These are phyloP conservation scores for Crocallis elinguaria DNA, from an alignment of 2,888 invertebrate genomes.

Conservation along the genomic window DNA sequence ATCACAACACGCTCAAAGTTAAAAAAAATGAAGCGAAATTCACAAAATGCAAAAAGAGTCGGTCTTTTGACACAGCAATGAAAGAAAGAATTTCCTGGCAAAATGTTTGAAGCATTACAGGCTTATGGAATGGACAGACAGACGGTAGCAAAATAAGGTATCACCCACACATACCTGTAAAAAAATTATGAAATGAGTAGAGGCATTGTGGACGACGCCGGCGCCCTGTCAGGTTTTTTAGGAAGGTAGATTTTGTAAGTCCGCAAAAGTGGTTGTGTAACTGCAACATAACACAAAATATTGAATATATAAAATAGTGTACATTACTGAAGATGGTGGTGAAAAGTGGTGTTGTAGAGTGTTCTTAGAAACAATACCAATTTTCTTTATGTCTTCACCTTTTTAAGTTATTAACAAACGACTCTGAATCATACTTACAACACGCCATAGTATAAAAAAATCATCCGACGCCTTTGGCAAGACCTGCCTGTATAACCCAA, in stretches of 20 bases:
- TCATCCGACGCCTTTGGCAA: too few relatives aligned
- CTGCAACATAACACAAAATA: too few relatives aligned
- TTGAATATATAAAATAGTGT: too few relatives aligned
- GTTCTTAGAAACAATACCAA: too few relatives aligned
- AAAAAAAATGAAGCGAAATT: neutral
- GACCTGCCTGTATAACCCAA: too few relatives aligned
- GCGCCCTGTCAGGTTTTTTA: slow-evolving; percentile 6
- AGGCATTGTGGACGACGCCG: slow-evolving; percentile 21
- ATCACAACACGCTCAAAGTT: neutral
- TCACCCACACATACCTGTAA: slow-evolving; percentile 27
- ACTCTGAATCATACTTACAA: too few relatives aligned
- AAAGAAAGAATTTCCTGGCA: slow-evolving; percentile 23
- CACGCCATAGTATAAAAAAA: too few relatives aligned
- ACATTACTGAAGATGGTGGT: too few relatives aligned
- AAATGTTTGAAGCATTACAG: slow-evolving; percentile 24
- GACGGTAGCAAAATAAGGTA: slow-evolving; percentile 33
- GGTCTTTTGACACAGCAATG: slow-evolving; percentile 24
- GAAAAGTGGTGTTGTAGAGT: too few relatives aligned
- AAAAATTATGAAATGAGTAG: slow-evolving; percentile 30
- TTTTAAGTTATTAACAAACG: too few relatives aligned
- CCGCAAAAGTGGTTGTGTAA: neutral
- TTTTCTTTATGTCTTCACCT: too few relatives aligned
- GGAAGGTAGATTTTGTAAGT: slow-evolving; percentile 13
- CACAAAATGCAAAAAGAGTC: slow-evolving; percentile 11
- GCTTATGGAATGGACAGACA: slow-evolving; percentile 18